Evolutionary conservation across 2,888 invertebrate species (phyloP).

Genomic region (Azorinus chamasolen): DNA sequence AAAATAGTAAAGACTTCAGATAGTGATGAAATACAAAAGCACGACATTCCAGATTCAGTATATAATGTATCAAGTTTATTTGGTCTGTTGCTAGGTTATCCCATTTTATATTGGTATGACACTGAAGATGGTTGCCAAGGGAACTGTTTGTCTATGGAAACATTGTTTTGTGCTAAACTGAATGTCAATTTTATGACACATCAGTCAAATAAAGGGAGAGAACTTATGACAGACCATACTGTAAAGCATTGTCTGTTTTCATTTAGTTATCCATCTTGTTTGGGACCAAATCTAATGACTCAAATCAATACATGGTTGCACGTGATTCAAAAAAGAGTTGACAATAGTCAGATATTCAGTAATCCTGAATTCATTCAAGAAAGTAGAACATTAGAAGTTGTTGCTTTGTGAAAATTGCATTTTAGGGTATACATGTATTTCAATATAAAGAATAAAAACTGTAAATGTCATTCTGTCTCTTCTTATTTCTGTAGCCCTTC

Average conservation of each 20-base stretch:
- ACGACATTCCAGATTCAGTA: background rate
- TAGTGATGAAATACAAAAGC: slow-evolving; percentile 3
- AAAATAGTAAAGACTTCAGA: slow-evolving; percentile 9
- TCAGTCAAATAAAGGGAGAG: background rate
- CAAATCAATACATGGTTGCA: slow-evolving; percentile 52
- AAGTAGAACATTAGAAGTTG: slow-evolving; percentile 38
- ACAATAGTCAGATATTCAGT: slow-evolving; percentile 9
- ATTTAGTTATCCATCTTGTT: slow-evolving; percentile 59
- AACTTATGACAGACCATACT: background rate
- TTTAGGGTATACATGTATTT: too few species aligned
- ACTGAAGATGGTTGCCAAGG: slow-evolving; percentile 21
- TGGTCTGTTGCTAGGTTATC: slow-evolving; percentile 73
- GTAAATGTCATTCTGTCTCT: too few species aligned
- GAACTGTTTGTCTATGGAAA: slow-evolving; percentile 68
- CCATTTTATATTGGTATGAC: slow-evolving; percentile 73
- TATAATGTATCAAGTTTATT: slow-evolving; percentile 68
- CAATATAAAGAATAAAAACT: too few species aligned
- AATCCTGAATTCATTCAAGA: slow-evolving; percentile 9
- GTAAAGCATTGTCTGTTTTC: slow-evolving; percentile 48
- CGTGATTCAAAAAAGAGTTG: slow-evolving; percentile 12
- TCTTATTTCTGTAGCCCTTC: too few species aligned
- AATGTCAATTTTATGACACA: background rate
- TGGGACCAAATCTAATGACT: slow-evolving; percentile 9
- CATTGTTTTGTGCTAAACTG: slow-evolving; percentile 58
- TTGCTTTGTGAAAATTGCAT: slow-evolving; percentile 36